A percentile compares a stretch with the other conserved stretches of the same genome.
Conservation (phyloP, 1,140 invertebrate genomes). For the Asobara japonica region DNA sequence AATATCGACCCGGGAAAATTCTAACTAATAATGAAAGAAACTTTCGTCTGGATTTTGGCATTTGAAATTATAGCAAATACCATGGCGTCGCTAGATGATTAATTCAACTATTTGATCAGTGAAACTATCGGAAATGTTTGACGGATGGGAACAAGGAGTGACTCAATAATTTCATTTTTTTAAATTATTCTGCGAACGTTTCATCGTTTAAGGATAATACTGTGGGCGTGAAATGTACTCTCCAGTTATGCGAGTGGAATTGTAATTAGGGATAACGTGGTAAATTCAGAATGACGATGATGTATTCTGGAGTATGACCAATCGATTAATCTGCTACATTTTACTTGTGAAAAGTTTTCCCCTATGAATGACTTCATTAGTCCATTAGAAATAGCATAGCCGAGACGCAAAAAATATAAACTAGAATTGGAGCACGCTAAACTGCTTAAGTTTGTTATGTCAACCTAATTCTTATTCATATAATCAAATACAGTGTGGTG, state of each 20-base stretch:
- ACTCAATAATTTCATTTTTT: slow-evolving; percentile 3
- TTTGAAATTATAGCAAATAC: background rate
- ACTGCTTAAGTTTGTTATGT: no score
- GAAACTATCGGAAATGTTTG: background rate
- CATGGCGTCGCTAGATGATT: background rate
- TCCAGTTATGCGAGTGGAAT: background rate
- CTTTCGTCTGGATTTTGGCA: background rate
- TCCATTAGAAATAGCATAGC: no score
- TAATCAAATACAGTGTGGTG: no score
- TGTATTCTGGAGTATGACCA: slow-evolving; percentile 14
- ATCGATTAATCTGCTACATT: slow-evolving; percentile 7
- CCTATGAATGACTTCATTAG: no score
- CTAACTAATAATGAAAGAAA: background rate
- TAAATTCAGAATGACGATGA: background rate
- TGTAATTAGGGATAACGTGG: background rate
- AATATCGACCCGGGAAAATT: slow-evolving; percentile 10
- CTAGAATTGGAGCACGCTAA: no score
- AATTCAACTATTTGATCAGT: slow-evolving; percentile 12
- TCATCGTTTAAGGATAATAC: slow-evolving; percentile 20
- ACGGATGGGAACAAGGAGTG: background rate
- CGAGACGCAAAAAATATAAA: no score
- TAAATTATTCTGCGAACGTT: background rate
- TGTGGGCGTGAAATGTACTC: background rate
- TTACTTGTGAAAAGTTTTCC: no score
- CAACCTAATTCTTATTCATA: no score